These are phyloP conservation scores for Trachemys scripta DNA, from an alignment of 2,113 vertebrate genomes.

Conservation along the genomic window DNA sequence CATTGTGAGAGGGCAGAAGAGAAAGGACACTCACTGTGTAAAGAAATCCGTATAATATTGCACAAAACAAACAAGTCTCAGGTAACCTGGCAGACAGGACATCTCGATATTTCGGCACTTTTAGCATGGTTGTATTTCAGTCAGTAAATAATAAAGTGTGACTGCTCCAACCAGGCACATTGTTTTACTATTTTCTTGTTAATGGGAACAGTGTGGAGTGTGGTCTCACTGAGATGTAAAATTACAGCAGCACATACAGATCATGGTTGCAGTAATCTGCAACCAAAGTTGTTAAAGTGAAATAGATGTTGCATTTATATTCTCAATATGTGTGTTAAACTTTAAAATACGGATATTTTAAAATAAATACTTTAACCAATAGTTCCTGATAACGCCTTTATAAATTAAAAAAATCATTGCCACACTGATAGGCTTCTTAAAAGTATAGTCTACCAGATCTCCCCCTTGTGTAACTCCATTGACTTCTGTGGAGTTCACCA, in stretches of 20 bases:
- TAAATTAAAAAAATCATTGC: background rate
- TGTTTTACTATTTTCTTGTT: conserved; percentile 55
- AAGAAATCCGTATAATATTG: conserved; percentile 10
- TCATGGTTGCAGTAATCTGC: background rate
- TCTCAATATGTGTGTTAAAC: background rate
- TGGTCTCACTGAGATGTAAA: conserved; percentile 6
- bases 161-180: conserved; percentile 52
- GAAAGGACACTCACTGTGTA: conserved; percentile 1
- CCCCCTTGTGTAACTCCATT: rapidly evolving
- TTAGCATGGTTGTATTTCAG: conserved; percentile 24
- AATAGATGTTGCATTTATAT: background rate
- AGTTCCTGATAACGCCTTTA: background rate
- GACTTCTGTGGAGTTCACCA: background rate
- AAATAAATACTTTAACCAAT: background rate
- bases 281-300: background rate
- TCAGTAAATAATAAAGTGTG: conserved; percentile 64
- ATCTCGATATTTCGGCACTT: conserved; percentile 45
- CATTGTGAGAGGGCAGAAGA: conserved; percentile 13
- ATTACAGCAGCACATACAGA: background rate
- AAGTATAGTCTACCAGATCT: background rate
- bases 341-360: background rate
- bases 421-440: background rate
- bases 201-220: background rate
- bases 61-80: background rate
- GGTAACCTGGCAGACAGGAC: background rate